Evolutionary conservation across 2,888 invertebrate species (phyloP).

Genomic region (Auanema sp.): DNA sequence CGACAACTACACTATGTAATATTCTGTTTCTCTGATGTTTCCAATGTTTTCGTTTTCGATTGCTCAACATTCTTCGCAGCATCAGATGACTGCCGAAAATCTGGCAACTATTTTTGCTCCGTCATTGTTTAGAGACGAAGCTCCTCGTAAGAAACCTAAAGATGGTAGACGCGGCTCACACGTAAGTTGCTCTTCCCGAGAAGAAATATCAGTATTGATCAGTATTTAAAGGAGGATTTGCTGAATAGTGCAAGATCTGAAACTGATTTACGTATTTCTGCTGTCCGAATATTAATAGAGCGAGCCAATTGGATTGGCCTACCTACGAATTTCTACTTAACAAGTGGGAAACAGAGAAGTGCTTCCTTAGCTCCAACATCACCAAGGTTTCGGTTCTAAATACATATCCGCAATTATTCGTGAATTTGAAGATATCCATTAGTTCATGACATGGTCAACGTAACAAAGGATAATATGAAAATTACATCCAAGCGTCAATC

Average conservation of each 20-base stretch:
- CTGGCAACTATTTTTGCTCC: slow-evolving; percentile 7
- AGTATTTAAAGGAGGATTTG: too few relatives aligned
- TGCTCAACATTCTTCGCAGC: background rate
- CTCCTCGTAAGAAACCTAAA: background rate
- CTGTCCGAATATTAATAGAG: background rate
- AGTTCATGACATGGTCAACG: background rate
- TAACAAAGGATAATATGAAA: background rate
- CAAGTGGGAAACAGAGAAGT: slow-evolving; percentile 5
- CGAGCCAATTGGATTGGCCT: slow-evolving; percentile 6
- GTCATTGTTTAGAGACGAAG: background rate
- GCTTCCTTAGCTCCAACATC: background rate
- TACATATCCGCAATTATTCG: too few relatives aligned
- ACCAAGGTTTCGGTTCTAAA: background rate
- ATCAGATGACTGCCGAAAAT: slow-evolving; percentile 4
- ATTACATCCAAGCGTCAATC: too few relatives aligned
- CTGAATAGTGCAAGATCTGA: background rate
- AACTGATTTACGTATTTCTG: background rate
- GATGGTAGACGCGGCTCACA: too few relatives aligned
- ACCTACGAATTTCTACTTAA: background rate
- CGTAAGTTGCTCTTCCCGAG: too few relatives aligned
- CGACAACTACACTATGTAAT: background rate
- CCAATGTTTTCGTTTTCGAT: background rate
- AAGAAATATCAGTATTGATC: too few relatives aligned
- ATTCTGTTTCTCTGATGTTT: too few relatives aligned
- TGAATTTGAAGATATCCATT: background rate